Base-by-base conservation (phyloP, 53 echinoderm and acorn worm genomes). In the Holothuria leucospilota region DNA sequence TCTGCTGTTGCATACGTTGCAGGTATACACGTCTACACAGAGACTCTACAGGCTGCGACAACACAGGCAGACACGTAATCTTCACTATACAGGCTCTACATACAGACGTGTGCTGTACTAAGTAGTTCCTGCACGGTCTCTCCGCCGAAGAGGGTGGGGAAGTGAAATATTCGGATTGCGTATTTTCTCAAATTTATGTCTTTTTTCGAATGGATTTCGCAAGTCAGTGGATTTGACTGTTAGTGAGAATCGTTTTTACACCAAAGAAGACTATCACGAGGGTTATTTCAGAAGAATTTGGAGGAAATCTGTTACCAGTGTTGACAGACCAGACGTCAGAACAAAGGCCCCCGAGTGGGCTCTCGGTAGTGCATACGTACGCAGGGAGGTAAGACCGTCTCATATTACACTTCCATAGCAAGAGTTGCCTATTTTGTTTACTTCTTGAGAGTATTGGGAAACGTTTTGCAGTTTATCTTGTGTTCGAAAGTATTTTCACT, bases 121-220 rank as follows among this genome's bases (percentile, higher is more conserved):
- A 78, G 78, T 59, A 78, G 51, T 78, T 78, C 78, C 78, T 59
- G 29, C 59, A 78, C 15, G 78, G 56, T 49, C 78, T 78, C 53
- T 51, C 78, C 78, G 78, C 29, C 78, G 56, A 59, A 78, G 78
- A 78, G 78, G 78, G 78, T 78, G 78, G 78, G 78, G 78, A 78
- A 78, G 78, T 59, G 52, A 58, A 24, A 23, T 78, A 28, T 53
- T 51, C 28, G 29, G 58, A 78, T 78, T 78, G 72, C 41, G 41
- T 46, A 72, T 23, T 46, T 51, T 28, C 41, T 72, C 21, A 72
- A 42, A 72, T 72, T 72, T 40, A 24, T 72, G 20, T 21, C 49
- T 72, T 65, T 72, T 25, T 72, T 72, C 46, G 72, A 64, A 25
- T 28, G 64, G 64, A 64, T 64, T 64, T 64, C 64, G 64, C 49